Evolutionary conservation across 2,888 invertebrate species (phyloP).

Genomic region (Willowsia nigromaculata): DNA sequence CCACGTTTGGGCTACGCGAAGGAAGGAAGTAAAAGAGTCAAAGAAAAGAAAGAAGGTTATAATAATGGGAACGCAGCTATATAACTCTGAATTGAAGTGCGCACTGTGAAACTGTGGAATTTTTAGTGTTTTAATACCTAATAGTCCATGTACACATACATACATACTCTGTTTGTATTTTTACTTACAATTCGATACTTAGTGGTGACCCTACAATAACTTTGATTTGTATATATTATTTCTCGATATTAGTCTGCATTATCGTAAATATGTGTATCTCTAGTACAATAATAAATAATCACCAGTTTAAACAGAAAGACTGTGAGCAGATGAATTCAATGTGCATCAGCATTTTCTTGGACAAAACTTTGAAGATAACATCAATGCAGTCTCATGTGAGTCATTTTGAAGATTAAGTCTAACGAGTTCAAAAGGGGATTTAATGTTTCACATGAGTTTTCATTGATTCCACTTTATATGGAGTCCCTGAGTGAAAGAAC

Average conservation of each 20-base stretch:
- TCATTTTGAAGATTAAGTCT: not conserved
- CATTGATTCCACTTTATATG: conserved; percentile 4
- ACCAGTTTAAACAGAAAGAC: no score
- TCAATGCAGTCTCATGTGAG: not conserved
- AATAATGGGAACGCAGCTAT: not conserved
- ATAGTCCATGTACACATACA: no score
- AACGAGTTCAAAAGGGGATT: not conserved
- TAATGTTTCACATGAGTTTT: not conserved
- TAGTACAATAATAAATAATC: no score
- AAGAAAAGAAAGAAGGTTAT: conserved; percentile 25
- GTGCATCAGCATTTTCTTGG: no score
- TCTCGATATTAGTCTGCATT: no score
- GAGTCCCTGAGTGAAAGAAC: not conserved
- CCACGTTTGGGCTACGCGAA: not conserved
- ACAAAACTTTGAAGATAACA: not conserved
- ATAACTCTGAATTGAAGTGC: not conserved
- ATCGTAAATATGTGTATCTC: no score
- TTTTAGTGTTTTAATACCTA: not conserved
- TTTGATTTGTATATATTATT: no score
- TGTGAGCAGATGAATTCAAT: no score
- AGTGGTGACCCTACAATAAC: no score
- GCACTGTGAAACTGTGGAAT: not conserved
- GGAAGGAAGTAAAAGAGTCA: conserved; percentile 43
- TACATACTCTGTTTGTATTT: not conserved
- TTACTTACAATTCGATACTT: not conserved